Evolutionary conservation across 2,888 invertebrate species (phyloP), one percentile per base, ranked within the genome.

Genomic region (Thymelicus sylvestris): DNA sequence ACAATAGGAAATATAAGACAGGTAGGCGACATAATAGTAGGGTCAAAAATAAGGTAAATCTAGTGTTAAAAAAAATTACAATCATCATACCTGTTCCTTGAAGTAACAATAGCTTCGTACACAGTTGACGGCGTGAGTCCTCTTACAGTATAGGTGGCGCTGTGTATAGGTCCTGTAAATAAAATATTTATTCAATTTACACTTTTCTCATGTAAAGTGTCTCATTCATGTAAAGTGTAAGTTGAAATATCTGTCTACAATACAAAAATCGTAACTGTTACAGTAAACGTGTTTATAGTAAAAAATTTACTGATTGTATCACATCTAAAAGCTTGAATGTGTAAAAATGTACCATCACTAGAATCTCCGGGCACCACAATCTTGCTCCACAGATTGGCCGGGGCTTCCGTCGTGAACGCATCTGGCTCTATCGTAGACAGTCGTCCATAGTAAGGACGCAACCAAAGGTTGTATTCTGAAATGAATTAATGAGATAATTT

Each of bases 21-120:
- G 31, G 31, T 31, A 31, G 31, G 31, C 31, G 3, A 31, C 3
- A 31, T 31, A 31, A 31, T 3, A 24, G 24, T 24, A 31, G 4
- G 31, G 31, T 31, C 31, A 31, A 31, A 31, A 31, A 31, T 31
- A 31, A 31, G 5, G 31, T 19, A 19, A 2, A 19, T 31, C 5
- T 31, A 31, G 31, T 31, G 2, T 31, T 31, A 31, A 31, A 31
- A 31, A 31, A 19, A 1, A 19, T 19, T 31, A 31, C 31, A 31
- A 31, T 31, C 31, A 24, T 31, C 72, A 71, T 71, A 92, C 94
- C 90, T 95, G 86, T 98, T 98, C 83, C 97, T 95, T 0, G 97
- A 97, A n/a, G 96, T 94, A 2, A 97, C 95, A 0, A 96, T 91
- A 0, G 96, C 97, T 89, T 98, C 97, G 78, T 97, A 98, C 0